Conservation (phyloP, 2,797 vertebrate species). For the Chloroceryle amazona region DNA sequence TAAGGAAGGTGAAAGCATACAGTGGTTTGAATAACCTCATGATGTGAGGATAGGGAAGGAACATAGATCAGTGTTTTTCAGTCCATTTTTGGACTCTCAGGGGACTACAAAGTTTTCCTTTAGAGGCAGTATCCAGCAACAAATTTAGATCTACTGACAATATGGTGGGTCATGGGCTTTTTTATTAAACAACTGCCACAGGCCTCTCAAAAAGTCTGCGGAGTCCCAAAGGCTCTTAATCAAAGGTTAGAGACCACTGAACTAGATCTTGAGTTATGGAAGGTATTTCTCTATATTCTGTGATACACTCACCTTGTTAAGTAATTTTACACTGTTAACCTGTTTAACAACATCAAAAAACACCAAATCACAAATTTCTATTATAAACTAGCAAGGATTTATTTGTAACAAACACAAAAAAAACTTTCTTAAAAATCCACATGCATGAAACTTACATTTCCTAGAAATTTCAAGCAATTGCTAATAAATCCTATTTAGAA, state of each 20-base stretch:
- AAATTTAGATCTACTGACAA: neutral
- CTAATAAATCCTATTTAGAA: neutral
- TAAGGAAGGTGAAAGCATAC: neutral
- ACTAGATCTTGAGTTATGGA: neutral
- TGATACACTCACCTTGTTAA: neutral
- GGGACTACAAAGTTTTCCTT: neutral
- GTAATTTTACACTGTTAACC: neutral
- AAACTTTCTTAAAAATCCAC: neutral
- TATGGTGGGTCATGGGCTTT: neutral
- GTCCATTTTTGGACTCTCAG: neutral
- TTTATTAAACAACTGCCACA: neutral
- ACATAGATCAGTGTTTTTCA: neutral
- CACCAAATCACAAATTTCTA: neutral
- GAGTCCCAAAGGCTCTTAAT: neutral
- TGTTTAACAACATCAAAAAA: neutral
- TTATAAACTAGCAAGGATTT: neutral
- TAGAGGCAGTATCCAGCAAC: neutral
- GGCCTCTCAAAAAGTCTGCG: neutral
- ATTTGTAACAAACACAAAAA: neutral
- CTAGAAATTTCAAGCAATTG: neutral
- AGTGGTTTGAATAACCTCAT: rapidly evolving
- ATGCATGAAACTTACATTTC: neutral
- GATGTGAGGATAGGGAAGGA: neutral
- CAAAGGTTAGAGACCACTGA: neutral
- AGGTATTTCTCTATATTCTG: neutral